Evolutionary conservation across 2,797 vertebrate genomes (phyloP), one percentile per base, ranked within the genome.

Genomic region (Benthosema pterotum): DNA sequence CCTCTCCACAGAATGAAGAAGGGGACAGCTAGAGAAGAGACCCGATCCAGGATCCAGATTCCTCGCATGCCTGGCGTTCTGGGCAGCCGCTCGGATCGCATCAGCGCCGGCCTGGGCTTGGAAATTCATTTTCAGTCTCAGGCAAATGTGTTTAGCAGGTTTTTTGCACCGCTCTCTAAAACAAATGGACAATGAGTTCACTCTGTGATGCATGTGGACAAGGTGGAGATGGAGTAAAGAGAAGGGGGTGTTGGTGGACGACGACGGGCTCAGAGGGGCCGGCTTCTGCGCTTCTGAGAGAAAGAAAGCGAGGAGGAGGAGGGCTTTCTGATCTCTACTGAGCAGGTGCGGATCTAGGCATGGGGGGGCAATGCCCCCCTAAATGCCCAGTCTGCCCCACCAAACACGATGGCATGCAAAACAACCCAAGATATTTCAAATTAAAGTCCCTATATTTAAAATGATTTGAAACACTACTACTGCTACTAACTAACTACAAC

Each of bases 131-230:
- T n/a, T 78, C 78, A 67, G 64, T 5, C n/a, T n/a, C 79, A 73
- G 72, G 82, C 75, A 87, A 89, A 89, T 89, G 77, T 74, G 65
- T 88, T 86, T 86, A 77, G 69, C 87, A 85, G 80, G 80, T 75
- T 7, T n/a, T n/a, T n/a, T n/a, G n/a, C n/a, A 66, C 67, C 63
- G 42, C 54, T 68, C 78, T 82, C 74, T 83, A 78, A 83, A 60
- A 72, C 79, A 83, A 61, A 61, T 59, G 72, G 74, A 84, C 80
- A 83, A 75, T 72, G 77, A 83, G 80, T 86, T 89, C 82, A 85
- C 69, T 85, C 77, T 67, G 69, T 45, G 67, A 77, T 56, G 67
- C 16, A 77, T 52, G 67, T n/a, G 61, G 79, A 74, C 74, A 69
- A 72, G 74, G 65, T 57, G 65, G 72, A 77, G 54, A 73, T 58